phyloP scores from a whole-genome alignment of 2,888 invertebrate species.

The Tuberolachnus salignus region DNA sequence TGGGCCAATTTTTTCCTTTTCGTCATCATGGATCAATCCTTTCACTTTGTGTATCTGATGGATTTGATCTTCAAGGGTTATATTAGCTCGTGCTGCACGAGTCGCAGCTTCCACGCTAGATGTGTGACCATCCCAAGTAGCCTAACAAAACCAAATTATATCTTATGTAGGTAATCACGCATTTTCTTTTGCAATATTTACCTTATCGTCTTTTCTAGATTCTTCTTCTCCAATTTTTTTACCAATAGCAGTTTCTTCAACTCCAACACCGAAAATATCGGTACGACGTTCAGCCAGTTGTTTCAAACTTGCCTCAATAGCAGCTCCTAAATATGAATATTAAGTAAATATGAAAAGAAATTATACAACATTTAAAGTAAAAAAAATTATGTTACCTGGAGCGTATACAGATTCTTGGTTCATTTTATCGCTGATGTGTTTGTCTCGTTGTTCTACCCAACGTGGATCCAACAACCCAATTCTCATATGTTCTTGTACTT shows the following conservation, averaged over 20 bases:
- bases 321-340: slow-evolving; percentile 67
- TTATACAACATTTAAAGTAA: background rate
- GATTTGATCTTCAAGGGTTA: slow-evolving; percentile 92
- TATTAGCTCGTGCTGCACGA: slow-evolving; percentile 90
- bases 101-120: slow-evolving; percentile 96
- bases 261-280: slow-evolving; percentile 98
- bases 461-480: slow-evolving; percentile 94
- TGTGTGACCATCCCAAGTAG: slow-evolving; percentile 98
- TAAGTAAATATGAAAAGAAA: background rate
- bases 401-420: slow-evolving; percentile 87
- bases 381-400: slow-evolving; percentile 64
- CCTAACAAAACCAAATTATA: slow-evolving; percentile 64
- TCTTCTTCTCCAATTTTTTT: slow-evolving; percentile 95
- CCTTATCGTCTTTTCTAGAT: slow-evolving; percentile 78
- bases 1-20: slow-evolving; percentile 96
- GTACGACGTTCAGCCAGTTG: slow-evolving; percentile 97
- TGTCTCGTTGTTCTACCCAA: slow-evolving; percentile 96
- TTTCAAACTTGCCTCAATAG: slow-evolving; percentile 95
- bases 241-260: slow-evolving; percentile 98
- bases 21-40: slow-evolving; percentile 91
- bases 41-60: slow-evolving; percentile 97
- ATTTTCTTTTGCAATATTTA: slow-evolving; percentile 55
- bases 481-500: slow-evolving; percentile 97
- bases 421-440: slow-evolving; percentile 89
- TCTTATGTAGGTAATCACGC: background rate